Conservation (phyloP, 2,797 vertebrate species). For the Amniataba percoides region DNA sequence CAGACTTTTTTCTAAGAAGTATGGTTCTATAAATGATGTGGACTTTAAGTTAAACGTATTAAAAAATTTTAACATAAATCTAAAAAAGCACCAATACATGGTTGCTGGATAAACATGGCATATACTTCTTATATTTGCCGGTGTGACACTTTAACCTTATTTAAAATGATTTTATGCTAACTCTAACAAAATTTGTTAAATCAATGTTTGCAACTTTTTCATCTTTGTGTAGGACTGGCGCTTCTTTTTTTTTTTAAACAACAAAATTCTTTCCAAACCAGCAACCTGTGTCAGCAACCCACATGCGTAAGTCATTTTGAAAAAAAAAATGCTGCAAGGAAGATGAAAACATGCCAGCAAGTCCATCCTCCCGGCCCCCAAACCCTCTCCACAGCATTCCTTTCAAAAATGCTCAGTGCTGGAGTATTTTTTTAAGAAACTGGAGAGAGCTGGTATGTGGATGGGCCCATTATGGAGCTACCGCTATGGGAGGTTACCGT, state of each 20-base stretch:
- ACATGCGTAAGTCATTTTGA: conserved; percentile 39
- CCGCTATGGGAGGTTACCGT: conserved; percentile 59
- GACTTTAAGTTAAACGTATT: conserved; percentile 16
- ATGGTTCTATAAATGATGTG: conserved; percentile 14
- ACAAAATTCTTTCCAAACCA: conserved; percentile 26
- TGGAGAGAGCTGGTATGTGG: conserved; percentile 77
- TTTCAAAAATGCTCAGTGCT: conserved; percentile 80
- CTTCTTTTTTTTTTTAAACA: not conserved
- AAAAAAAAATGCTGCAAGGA: conserved; percentile 41
- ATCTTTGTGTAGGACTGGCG: conserved; percentile 16
- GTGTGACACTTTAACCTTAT: not conserved
- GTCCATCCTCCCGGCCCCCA: conserved; percentile 60
- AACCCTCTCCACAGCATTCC: conserved; percentile 79
- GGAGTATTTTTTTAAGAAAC: conserved; percentile 74
- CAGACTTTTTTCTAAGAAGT: conserved; percentile 12
- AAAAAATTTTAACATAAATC: not conserved
- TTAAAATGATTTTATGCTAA: not conserved
- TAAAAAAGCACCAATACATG: not conserved
- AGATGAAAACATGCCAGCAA: conserved; percentile 65
- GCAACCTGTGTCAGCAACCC: conserved; percentile 8
- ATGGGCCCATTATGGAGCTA: conserved; percentile 65
- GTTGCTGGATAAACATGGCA: not conserved
- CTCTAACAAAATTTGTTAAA: not conserved
- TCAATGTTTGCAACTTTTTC: not conserved
- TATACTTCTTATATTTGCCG: not conserved